phyloP scores from a whole-genome alignment of 2,797 vertebrate genomes.

The Micrastur ruficollis region DNA sequence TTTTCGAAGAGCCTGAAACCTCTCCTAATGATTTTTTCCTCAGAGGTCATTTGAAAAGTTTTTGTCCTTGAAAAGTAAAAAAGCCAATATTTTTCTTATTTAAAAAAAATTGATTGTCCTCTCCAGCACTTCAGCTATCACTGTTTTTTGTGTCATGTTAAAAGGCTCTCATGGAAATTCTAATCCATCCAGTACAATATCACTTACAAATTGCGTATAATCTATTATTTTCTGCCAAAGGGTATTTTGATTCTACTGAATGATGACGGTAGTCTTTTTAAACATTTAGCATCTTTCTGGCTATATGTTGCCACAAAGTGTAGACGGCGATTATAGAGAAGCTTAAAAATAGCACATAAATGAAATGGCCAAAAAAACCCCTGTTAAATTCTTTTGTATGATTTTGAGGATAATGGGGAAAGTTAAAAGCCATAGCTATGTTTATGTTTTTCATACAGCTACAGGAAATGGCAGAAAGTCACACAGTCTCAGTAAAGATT shows the following conservation, averaged over 20 bases:
- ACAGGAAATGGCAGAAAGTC: slow-evolving; percentile 8
- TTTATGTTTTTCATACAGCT: neutral
- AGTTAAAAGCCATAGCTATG: neutral
- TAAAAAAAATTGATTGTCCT: neutral
- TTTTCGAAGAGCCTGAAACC: neutral
- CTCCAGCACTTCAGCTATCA: neutral
- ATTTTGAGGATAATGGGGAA: slow-evolving; percentile 40
- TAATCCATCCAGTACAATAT: slow-evolving; percentile 13
- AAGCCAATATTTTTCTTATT: slow-evolving; percentile 31
- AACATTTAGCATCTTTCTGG: slow-evolving; percentile 25
- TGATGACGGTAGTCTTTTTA: neutral
- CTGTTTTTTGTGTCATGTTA: neutral
- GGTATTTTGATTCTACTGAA: slow-evolving; percentile 22
- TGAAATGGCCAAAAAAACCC: neutral
- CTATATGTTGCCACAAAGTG: neutral
- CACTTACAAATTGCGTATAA: neutral
- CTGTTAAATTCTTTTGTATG: neutral
- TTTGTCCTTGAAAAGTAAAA: slow-evolving; percentile 55
- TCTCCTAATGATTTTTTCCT: slow-evolving; percentile 11
- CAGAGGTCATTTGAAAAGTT: slow-evolving; percentile 49
- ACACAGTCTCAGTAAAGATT: neutral
- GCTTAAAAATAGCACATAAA: slow-evolving; percentile 14
- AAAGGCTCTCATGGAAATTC: slow-evolving; percentile 27
- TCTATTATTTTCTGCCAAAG: slow-evolving; percentile 33
- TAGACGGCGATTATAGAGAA: neutral